A percentile compares a stretch with the other conserved stretches of the same genome.
Evolutionary conservation across 2,113 vertebrate species (phyloP).

Genomic region (Orycteropus afer): DNA sequence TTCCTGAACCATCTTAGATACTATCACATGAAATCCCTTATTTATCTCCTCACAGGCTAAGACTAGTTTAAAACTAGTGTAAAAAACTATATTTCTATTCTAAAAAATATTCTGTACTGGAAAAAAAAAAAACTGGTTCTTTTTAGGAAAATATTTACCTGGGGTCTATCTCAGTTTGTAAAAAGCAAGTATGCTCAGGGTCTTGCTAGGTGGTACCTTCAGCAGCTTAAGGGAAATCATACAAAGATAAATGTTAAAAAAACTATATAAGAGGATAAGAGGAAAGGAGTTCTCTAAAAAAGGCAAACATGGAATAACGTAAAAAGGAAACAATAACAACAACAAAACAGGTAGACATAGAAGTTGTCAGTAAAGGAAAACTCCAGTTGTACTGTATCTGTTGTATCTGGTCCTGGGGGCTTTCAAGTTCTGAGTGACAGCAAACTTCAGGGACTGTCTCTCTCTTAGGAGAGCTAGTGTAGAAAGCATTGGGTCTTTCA

Average conservation of each 20-base stretch:
- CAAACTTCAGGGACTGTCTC: not conserved
- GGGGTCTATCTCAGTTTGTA: not conserved
- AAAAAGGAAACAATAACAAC: not conserved
- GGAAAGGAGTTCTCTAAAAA: not conserved
- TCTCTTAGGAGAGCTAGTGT: not conserved
- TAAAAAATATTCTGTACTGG: not conserved
- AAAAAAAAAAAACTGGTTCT: not conserved
- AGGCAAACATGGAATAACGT: not conserved
- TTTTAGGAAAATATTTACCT: not conserved
- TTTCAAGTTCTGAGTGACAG: not conserved
- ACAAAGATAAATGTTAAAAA: not conserved
- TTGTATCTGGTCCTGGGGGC: not conserved
- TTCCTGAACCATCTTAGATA: not conserved
- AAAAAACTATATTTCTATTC: constrained; percentile 14
- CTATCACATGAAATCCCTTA: constrained; percentile 26
- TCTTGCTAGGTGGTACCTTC: not conserved
- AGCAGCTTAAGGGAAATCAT: not conserved
- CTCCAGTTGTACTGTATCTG: not conserved
- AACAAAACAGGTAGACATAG: not conserved
- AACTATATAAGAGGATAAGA: not conserved
- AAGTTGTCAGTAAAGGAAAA: not conserved
- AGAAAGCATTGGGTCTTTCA: not conserved
- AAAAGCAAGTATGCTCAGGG: not conserved
- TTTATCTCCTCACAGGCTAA: not conserved
- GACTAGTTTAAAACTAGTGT: not conserved